These are phyloP conservation scores for Apodemus speciosus DNA, from an alignment of 2,113 vertebrate genomes.

Conservation along the genomic window DNA sequence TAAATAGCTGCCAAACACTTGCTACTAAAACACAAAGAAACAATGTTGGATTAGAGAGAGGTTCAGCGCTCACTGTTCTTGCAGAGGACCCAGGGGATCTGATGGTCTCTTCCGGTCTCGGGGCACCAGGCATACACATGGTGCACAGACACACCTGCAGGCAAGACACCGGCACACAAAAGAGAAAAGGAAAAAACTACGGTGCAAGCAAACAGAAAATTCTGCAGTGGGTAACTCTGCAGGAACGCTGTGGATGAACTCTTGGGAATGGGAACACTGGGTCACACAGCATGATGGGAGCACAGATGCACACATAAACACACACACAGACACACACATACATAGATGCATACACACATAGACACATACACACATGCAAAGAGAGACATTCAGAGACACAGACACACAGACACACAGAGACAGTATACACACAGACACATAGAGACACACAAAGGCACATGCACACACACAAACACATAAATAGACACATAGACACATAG, in stretches of 20 bases:
- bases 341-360: background rate
- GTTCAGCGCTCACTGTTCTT: background rate
- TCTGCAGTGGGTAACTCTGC: background rate
- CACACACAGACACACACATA: background rate
- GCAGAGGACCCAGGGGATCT: background rate
- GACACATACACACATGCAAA: background rate
- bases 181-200: background rate
- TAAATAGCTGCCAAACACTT: background rate
- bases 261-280: background rate
- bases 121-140: background rate
- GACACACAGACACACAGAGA: background rate
- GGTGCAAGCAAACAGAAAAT: background rate
- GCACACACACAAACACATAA: background rate
- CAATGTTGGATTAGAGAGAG: background rate
- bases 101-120: background rate
- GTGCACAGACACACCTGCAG: background rate
- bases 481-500: background rate
- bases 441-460: background rate
- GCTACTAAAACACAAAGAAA: background rate
- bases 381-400: background rate
- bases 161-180: background rate
- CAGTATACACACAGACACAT: background rate
- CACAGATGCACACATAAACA: fast-evolving
- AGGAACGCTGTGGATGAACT: background rate
- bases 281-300: too few species aligned